Base-by-base conservation (phyloP, 2,797 vertebrate genomes). In the Octomys mimax region DNA sequence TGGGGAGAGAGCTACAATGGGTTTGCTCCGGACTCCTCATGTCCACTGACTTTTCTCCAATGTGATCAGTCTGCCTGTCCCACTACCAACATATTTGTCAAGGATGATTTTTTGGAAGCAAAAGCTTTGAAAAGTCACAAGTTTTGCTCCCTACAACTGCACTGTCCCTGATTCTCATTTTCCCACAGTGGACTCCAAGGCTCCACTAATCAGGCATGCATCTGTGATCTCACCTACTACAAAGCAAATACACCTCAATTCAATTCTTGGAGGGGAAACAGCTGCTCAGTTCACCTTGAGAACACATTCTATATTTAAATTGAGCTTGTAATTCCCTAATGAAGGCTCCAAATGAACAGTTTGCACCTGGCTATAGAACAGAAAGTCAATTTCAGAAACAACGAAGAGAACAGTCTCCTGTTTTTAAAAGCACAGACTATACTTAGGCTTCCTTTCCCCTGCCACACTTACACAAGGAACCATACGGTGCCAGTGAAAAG, bases 191-290 rank as follows among this genome's bases (percentile, higher is more conserved):
- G n/a, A 88, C 90, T 85, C 57, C 78, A 85, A 81, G 57, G 52
- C 49, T 92, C 68, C 62, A 31, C 91, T 94, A 88, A 94, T 19
- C 13, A 91, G 33, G 21, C 1, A 0, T 3, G 0, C 83, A 0
- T 83, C 33, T 88, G 78, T 92, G 89, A 90, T 88, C 95, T 96
- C 91, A 96, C 87, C 87, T 96, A 95, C 93, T 86, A 97, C 92
- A 94, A 97, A 92, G 96, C 93, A 95, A 96, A 93, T 94, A 89
- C 57, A 61, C 78, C 64, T 92, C 81, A 26, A 85, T 71, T 89
- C 94, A 87, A 11, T 71, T 92, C 79, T 89, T 92, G 82, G 59
- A 96, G 90, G 70, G 68, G 83, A 97, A 91, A 93, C 0, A 71
- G 70, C 57, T 73, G 64, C 39, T 66, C 19, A 0, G 64, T 79